Evolutionary conservation across 2,113 vertebrate genomes (phyloP), one percentile per base, ranked within the genome.

Genomic region (Acrocephalus arundinaceus): DNA sequence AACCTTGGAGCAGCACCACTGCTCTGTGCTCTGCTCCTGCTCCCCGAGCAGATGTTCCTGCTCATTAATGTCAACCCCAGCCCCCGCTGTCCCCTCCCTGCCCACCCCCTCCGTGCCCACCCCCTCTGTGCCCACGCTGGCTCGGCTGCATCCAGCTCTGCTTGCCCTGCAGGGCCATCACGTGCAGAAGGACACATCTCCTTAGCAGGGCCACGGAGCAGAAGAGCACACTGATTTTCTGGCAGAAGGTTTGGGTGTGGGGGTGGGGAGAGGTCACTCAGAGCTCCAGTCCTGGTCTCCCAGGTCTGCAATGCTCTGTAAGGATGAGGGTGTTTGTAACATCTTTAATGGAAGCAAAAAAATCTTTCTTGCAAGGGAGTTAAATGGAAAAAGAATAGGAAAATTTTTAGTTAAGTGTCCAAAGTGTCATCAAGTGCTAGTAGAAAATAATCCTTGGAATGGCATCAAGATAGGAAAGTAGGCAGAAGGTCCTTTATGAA

Each of bases 1-100:
- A 14, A 23, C 18, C 33, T 11, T 4, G 35, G 35, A 48, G 52
- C 58, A 4, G 45, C 30, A 39, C 1, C 0, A 0, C 46, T 19
- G 76, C 87, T 23, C 81, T 4, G 41, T 5, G 67, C 59, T 33
- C 54, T 43, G 12, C 74, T 68, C n/a, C 83, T 20, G 52, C 48
- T 45, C 55, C n/a, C 18, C 1, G 10, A 45, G 87, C 23, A 43
- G 83, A 55, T 76, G 87, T 33, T 77, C 15, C 49, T 45, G 22
- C 58, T 74, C 75, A 16, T 85, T 58, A 85, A 22, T 5, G 35
- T 75, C 86, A 89, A 5, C 51, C 49, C 6, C 2, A 63, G 58
- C 52, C 35, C 59, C 45, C 1, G 1, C 41, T 5, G 15, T 28
- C 21, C 33, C 46, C 65, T 48, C 24, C 31, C 22, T 17, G 45